Evolutionary conservation across 2,797 vertebrate genomes (phyloP).

Genomic region (Diplodus sargus): DNA sequence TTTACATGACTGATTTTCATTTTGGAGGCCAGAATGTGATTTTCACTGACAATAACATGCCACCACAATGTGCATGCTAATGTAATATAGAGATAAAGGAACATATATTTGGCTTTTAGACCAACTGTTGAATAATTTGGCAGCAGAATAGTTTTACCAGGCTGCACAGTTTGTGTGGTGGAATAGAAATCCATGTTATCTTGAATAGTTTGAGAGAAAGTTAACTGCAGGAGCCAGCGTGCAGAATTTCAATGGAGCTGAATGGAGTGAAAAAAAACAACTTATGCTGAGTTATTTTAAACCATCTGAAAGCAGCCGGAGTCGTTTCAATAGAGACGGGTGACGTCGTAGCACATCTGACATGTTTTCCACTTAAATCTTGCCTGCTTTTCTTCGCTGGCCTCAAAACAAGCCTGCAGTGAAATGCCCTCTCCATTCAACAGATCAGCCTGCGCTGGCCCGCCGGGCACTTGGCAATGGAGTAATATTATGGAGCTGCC

Average conservation of each 20-base stretch:
- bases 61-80: background rate
- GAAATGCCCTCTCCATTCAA: slow-evolving; percentile 30
- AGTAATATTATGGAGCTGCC: slow-evolving; percentile 61
- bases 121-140: no score
- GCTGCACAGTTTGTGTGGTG: background rate
- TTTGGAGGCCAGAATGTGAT: background rate
- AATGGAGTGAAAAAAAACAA: background rate
- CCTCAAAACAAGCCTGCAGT: slow-evolving; percentile 36
- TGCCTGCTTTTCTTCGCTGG: slow-evolving; percentile 10
- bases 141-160: background rate
- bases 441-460: slow-evolving; percentile 34
- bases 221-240: background rate
- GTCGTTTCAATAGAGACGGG: slow-evolving; percentile 13
- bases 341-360: slow-evolving; percentile 31
- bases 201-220: background rate
- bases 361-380: slow-evolving; percentile 43
- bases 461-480: slow-evolving; percentile 30
- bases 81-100: background rate
- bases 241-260: slow-evolving; percentile 1
- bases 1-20: no score
- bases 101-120: background rate
- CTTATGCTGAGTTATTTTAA: slow-evolving; percentile 15
- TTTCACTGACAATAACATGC: background rate
- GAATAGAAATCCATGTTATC: background rate
- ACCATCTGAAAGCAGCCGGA: slow-evolving; percentile 17